Conservation (phyloP, 2,113 vertebrate genomes). For the Phyllostomus hastatus region DNA sequence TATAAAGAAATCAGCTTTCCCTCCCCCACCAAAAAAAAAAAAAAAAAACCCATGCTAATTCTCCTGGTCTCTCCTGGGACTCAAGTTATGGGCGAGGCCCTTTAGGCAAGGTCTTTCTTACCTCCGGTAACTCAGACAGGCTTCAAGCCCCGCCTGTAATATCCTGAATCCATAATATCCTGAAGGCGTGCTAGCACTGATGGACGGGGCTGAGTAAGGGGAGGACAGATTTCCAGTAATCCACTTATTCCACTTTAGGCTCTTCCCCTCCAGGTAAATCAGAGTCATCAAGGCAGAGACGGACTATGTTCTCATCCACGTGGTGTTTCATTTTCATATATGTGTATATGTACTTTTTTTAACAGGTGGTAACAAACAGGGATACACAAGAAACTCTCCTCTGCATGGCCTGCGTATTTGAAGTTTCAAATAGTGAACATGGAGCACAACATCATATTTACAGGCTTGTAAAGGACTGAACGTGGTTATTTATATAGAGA, state of each 20-base stretch:
- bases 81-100: not conserved
- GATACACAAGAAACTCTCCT: slow-evolving; percentile 99
- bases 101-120: not conserved
- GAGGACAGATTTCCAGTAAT: not conserved
- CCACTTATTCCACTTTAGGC: too few species aligned
- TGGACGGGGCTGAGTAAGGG: not conserved
- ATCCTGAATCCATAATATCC: not conserved
- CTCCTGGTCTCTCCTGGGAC: not conserved
- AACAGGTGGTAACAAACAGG: slow-evolving; percentile 98
- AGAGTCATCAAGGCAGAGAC: not conserved
- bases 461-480: slow-evolving; percentile 99
- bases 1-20: not conserved
- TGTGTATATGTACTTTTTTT: not conserved
- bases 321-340: not conserved
- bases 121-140: not conserved
- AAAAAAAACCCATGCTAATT: not conserved
- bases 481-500: slow-evolving; percentile 84
- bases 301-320: not conserved
- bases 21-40: not conserved
- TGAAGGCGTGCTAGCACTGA: too few species aligned
- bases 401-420: slow-evolving; percentile 99
- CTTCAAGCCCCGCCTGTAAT: not conserved
- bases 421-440: slow-evolving; percentile 99
- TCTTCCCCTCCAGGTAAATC: not conserved
- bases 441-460: slow-evolving; percentile 99